Conservation (phyloP, 2,888 invertebrate species). For the Eueremaeus valkanovi region DNA sequence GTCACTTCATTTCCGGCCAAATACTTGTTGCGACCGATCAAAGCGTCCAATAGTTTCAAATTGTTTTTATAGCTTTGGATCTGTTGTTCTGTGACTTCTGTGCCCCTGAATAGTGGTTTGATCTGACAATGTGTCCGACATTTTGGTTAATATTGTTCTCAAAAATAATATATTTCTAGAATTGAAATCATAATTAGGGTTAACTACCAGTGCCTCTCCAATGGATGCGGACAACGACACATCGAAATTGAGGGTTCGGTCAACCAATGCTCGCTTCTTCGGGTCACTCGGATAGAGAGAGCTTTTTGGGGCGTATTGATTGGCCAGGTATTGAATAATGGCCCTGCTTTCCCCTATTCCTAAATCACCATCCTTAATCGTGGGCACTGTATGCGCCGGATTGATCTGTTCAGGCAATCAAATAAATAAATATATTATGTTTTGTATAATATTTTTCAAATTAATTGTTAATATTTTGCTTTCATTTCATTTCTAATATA, state of each 20-base stretch:
- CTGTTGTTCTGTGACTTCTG: background rate
- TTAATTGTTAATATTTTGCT: too few relatives aligned
- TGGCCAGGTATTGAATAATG: constrained; percentile 71
- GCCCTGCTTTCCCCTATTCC: constrained; percentile 69
- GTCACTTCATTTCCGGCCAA: background rate
- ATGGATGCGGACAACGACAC: background rate
- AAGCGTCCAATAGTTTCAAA: background rate
- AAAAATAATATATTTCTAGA: background rate
- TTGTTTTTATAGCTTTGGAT: background rate
- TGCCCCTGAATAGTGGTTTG: too few relatives aligned
- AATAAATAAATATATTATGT: too few relatives aligned
- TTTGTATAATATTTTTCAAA: too few relatives aligned
- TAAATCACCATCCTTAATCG: constrained; percentile 73
- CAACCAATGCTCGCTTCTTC: constrained; percentile 66
- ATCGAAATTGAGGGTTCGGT: constrained; percentile 56
- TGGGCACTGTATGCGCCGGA: constrained; percentile 73
- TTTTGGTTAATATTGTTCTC: background rate
- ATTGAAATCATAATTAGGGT: background rate
- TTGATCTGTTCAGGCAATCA: too few relatives aligned
- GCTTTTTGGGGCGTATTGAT: constrained; percentile 71
- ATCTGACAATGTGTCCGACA: too few relatives aligned
- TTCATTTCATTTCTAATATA: too few relatives aligned
- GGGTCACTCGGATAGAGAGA: constrained; percentile 68
- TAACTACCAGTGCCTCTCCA: background rate
- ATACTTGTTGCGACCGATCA: background rate